These are phyloP conservation scores for Aldrovandia affinis DNA, from an alignment of 2,797 vertebrate genomes.

Conservation along the genomic window DNA sequence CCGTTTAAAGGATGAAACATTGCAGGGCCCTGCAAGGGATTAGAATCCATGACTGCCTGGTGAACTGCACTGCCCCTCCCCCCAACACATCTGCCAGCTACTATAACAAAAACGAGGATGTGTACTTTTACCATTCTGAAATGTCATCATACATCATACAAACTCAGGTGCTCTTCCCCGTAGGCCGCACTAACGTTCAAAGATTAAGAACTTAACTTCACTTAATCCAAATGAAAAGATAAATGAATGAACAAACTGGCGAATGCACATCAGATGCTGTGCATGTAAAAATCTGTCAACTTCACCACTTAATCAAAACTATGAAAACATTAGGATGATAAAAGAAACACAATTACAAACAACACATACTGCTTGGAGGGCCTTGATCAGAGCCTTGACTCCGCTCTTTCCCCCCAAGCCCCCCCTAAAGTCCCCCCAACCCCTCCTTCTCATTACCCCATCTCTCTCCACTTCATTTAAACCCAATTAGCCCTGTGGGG, in stretches of 20 bases:
- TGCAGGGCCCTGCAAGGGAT: neutral
- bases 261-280: neutral
- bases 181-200: neutral
- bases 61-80: neutral
- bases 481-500: constrained; percentile 51
- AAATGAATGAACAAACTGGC: neutral
- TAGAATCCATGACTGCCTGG: neutral
- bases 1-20: neutral
- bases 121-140: neutral
- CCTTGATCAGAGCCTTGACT: neutral
- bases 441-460: constrained; percentile 36
- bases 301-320: neutral
- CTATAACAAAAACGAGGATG: neutral
- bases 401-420: neutral
- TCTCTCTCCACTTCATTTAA: constrained; percentile 53
- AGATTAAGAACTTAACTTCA: neutral
- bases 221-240: neutral
- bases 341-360: neutral
- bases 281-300: neutral
- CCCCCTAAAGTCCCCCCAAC: constrained; percentile 24
- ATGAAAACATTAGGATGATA: neutral
- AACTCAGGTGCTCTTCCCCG: neutral
- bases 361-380: neutral
- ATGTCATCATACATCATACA: neutral
- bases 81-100: neutral